Base-by-base conservation (phyloP, 2,113 vertebrate genomes). In the Brachirus orientalis region DNA sequence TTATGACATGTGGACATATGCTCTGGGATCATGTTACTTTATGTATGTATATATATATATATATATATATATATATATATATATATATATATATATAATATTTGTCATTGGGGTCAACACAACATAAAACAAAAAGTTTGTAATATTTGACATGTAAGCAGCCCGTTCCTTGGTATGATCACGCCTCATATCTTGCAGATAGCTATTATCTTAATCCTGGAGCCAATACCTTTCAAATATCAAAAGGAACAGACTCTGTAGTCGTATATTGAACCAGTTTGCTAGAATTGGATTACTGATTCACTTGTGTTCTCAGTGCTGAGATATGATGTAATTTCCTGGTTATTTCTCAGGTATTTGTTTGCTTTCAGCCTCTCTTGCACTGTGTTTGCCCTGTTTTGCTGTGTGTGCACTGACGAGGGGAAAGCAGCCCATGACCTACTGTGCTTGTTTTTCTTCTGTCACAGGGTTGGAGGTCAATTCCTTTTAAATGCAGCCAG, bases 361-460 rank as follows among this genome's bases (percentile, higher is more conserved):
- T 88, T 86, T 88, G 84, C 73, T 53, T 62, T 61, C 56, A 44
- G 67, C 52, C 55, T 79, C 80, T 81, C 75, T 71, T 77, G 76
- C 3, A 4, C 58, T 62, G 48, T 68, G 58, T 79, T 82, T 72
- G 74, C 50, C 10, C 1, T 72, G 67, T 86, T 83, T 73, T 80
- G 81, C 80, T 80, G 77, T 51, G 20, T 71, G 72, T 75, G 73
- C 65, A 73, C 61, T 69, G 84, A 85, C 86, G 77, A 69, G 83
- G 84, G 81, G 84, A 28, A 86, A 79, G 72, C 85, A 81, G 84
- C 83, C 80, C 79, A 43, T 86, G 87, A 88, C 85, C 90, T 75
- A 83, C 83, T 85, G 81, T 82, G 86, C 88, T 90, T 88, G 81
- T 90, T 90, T 87, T 86, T 83, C 86, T 69, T 85, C 83, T 79